Conservation (phyloP, 1,140 invertebrate species). For the Cryptotermes secundus region DNA sequence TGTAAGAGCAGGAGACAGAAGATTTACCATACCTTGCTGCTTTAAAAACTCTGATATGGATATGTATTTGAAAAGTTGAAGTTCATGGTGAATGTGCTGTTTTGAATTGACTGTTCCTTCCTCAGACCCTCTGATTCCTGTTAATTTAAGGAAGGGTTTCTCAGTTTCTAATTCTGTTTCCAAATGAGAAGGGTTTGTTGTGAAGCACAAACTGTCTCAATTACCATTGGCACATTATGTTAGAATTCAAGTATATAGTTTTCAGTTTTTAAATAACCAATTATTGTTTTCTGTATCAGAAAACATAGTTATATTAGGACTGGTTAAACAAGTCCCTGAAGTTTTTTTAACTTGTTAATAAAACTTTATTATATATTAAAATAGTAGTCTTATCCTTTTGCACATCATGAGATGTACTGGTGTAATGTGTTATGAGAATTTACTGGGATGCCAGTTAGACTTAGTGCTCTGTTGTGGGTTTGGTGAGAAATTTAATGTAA, state of each 20-base stretch:
- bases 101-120: background rate
- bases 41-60: background rate
- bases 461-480: background rate
- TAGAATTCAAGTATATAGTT: slow-evolving; percentile 23
- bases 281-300: slow-evolving; percentile 35
- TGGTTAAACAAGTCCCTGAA: slow-evolving; percentile 14
- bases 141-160: background rate
- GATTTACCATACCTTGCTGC: background rate
- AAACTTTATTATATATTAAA: slow-evolving; percentile 27
- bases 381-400: slow-evolving; percentile 24
- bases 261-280: slow-evolving; percentile 33
- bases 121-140: background rate
- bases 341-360: slow-evolving; percentile 18
- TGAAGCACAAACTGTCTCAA: slow-evolving; percentile 16
- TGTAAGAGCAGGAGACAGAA: background rate
- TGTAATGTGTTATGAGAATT: slow-evolving; percentile 13
- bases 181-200: background rate
- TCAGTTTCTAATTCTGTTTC: background rate
- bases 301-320: slow-evolving; percentile 30
- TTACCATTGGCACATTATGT: slow-evolving; percentile 26
- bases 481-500: background rate
- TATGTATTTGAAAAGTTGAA: background rate
- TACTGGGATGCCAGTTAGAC: background rate
- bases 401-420: background rate
- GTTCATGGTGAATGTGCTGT: background rate